Base-by-base conservation (phyloP, 2,113 vertebrate species). In the Sterrhoptilus dennistouni region DNA sequence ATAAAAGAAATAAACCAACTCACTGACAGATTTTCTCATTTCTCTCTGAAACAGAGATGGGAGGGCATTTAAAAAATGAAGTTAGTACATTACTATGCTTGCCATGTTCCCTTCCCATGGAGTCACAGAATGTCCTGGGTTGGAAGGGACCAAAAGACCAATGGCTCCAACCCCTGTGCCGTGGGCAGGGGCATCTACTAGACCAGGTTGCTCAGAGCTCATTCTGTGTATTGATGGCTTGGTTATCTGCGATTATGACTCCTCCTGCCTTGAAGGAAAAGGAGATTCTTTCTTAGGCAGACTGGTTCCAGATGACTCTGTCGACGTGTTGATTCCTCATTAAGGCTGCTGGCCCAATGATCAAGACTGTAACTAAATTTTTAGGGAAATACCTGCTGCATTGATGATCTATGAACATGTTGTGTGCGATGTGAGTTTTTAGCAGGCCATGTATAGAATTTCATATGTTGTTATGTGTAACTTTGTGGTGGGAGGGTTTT, bases 141-240 rank as follows among this genome's bases (percentile, higher is more conserved):
- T 66, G 52, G 50, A 64, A 57, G 22, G 35, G 31, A 8, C 12
- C 0, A 0, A 17, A 45, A 9, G 52, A n/a, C 8, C 29, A 29
- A 7, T 25, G n/a, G 16, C 22, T 83, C 29, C 52, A 47, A 8
- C 4, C 5, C 21, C 16, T 75, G 6, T 82, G 61, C 53, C 0
- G 0, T 75, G 61, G 61, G 9, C 28, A 68, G 38, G 38, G n/a
- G 31, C 24, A 25, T 60, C 13, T 10, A 3, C 20, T 40, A 22
- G 38, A 53, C 5, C 38, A 19, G 21, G 36, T 3, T 82, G 38
- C 38, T 40, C 38, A 40, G 61, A 61, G n/a, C 25, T 83, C 17
- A 1, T 47, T 71, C 8, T 52, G 0, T 72, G 1, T 28, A 3
- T 18, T 47, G 65, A 13, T 1, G 53, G 4, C 35, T 63, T 64